A percentile compares a stretch with the other conserved stretches of the same genome.
Evolutionary conservation across 2,113 vertebrate species (phyloP).

Genomic region (Lipotes vexillifer): DNA sequence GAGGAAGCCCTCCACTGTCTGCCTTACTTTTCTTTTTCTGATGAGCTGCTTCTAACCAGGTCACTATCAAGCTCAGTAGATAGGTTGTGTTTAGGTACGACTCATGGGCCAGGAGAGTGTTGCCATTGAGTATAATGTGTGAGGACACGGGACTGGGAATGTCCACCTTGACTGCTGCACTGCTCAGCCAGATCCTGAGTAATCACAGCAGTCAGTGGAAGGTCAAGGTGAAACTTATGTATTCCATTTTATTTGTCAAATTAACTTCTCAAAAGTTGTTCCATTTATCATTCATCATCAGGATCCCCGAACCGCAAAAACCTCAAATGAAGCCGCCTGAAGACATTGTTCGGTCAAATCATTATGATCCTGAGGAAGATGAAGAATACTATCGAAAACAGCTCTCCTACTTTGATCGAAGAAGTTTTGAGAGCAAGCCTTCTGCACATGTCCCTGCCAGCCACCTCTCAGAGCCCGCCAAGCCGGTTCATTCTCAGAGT

Average conservation of each 20-base stretch:
- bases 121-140: neutral
- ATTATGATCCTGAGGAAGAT: conserved; percentile 95
- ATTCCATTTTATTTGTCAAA: neutral
- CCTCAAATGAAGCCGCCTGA: conserved; percentile 90
- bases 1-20: neutral
- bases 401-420: conserved; percentile 95
- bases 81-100: neutral
- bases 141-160: neutral
- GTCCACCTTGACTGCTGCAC: neutral
- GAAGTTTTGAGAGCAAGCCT: conserved; percentile 93
- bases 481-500: conserved; percentile 84
- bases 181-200: neutral
- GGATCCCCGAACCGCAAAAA: conserved; percentile 95
- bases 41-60: neutral
- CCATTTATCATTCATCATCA: conserved; percentile 53
- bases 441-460: conserved; percentile 82
- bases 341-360: conserved; percentile 90
- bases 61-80: neutral
- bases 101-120: neutral
- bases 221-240: neutral
- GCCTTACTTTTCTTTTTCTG: neutral
- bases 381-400: conserved; percentile 98
- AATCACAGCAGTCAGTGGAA: neutral
- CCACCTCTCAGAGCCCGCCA: conserved; percentile 89
- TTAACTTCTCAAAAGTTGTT: neutral